Evolutionary conservation across 1,140 invertebrate species (phyloP).

Genomic region (Pogonomyrmex barbatus): DNA sequence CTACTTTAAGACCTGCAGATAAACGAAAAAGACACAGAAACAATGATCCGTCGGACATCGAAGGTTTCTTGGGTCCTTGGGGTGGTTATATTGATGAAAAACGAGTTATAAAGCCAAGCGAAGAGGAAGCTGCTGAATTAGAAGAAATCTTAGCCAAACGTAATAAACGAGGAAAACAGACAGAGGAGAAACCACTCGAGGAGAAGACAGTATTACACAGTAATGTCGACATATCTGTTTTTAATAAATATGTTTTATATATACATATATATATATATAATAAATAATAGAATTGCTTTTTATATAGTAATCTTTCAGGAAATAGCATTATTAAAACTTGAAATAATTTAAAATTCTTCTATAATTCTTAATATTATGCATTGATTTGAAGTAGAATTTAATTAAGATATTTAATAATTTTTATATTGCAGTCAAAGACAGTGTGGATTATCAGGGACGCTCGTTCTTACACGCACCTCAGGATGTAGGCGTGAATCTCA

Average conservation of each 20-base stretch:
- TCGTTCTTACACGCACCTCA: slow-evolving; percentile 97
- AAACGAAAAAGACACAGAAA: slow-evolving; percentile 97
- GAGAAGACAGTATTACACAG: slow-evolving; percentile 98
- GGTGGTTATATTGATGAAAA: slow-evolving; percentile 97
- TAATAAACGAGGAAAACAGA: slow-evolving; percentile 93
- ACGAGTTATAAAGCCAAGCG: slow-evolving; percentile 94
- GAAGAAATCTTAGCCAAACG: slow-evolving; percentile 98
- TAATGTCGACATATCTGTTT: slow-evolving; percentile 82
- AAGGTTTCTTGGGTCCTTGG: slow-evolving; percentile 99
- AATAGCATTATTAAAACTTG: background rate
- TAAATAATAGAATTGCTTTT: background rate
- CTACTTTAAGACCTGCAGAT: slow-evolving; percentile 90
- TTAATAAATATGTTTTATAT: background rate
- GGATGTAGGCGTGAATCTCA: slow-evolving; percentile 97
- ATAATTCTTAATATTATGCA: background rate
- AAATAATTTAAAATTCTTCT: background rate
- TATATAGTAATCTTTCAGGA: background rate
- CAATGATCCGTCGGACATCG: slow-evolving; percentile 96
- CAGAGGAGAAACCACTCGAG: slow-evolving; percentile 96
- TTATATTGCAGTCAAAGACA: slow-evolving; percentile 93
- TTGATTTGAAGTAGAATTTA: background rate
- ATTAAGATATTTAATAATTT: slow-evolving; percentile 21
- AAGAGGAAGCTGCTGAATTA: slow-evolving; percentile 96
- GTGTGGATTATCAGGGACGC: slow-evolving; percentile 98
- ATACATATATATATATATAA: background rate